Evolutionary conservation across 2,888 invertebrate species (phyloP), one percentile per base, ranked within the genome.

Genomic region (Orthosia gothica): DNA sequence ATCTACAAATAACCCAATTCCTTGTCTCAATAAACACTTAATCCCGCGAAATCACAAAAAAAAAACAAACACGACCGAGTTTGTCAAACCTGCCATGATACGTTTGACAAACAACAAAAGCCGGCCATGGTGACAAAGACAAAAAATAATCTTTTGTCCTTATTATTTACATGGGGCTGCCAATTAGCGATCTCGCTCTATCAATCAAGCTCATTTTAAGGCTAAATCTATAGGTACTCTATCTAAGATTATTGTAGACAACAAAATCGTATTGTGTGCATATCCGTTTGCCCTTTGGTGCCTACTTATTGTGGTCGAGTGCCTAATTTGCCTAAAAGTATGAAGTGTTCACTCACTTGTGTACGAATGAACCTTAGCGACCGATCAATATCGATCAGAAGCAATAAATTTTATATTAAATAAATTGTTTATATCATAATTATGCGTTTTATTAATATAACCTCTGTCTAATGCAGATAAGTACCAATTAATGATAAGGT

Each of bases 351-450:
- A 89, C 82, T 74, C 76, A 77, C 76, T 70, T 78, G 62, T 2
- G 50, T 70, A 70, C 72, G 66, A 67, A 82, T 77, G 70, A 70
- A 73, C 65, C 72, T 65, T 72, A 69, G 64, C 76, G 74, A 76
- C 81, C 71, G 79, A 82, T 78, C 69, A 75, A 70, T 81, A 84
- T 69, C 55, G 69, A 68, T 86, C 83, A 82, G 74, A 72, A 87
- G 88, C 89, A 91, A 89, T 90, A 88, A 88, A 80, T 88, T 91
- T 91, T 88, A 71, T 87, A 90, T 83, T 79, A 87, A 87, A 90
- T 83, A 76, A 81, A 76, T 67, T 67, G 73, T 86, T 84, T 80
- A 72, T 69, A 80, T 70, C 65, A 70, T 65, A 59, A 69, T 57
- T 58, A 58, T 20, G 59, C 18, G 66, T 81, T 78, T 82, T 84